Evolutionary conservation across 1,140 invertebrate species (phyloP).

Genomic region (Formica exsecta): DNA sequence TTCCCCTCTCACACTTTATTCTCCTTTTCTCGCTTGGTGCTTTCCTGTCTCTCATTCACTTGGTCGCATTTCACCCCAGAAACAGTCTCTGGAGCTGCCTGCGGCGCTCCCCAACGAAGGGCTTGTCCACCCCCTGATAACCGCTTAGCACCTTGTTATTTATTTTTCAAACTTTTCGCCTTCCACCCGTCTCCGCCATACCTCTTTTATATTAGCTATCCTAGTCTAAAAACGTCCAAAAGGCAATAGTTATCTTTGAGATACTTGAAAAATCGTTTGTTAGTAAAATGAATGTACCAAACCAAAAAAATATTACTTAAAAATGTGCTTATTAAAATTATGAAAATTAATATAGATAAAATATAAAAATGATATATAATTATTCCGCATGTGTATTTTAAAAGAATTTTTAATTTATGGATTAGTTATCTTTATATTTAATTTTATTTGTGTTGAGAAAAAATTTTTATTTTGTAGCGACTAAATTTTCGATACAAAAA

Average conservation of each 20-base stretch:
- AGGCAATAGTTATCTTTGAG: background rate
- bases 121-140: slow-evolving; percentile 61
- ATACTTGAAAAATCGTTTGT: slow-evolving; percentile 5
- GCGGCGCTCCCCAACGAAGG: slow-evolving; percentile 36
- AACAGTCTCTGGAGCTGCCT: background rate
- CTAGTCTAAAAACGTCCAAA: background rate
- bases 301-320: background rate
- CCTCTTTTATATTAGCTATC: slow-evolving; percentile 54
- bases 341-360: background rate
- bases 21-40: slow-evolving; percentile 17
- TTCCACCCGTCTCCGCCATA: background rate
- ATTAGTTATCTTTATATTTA: background rate
- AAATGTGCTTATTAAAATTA: background rate
- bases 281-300: background rate
- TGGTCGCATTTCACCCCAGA: slow-evolving; percentile 52
- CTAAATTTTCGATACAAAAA: background rate
- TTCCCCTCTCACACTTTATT: slow-evolving; percentile 33
- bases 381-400: background rate
- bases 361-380: background rate
- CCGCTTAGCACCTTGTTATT: slow-evolving; percentile 85
- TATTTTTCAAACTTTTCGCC: slow-evolving; percentile 84
- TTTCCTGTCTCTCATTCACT: slow-evolving; percentile 66
- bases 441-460: background rate
- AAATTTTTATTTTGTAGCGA: background rate
- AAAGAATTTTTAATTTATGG: background rate